A percentile compares a stretch with the other conserved stretches of the same genome.
Evolutionary conservation across 2,888 invertebrate species (phyloP).

Genomic region (Clitarchus hookeri): DNA sequence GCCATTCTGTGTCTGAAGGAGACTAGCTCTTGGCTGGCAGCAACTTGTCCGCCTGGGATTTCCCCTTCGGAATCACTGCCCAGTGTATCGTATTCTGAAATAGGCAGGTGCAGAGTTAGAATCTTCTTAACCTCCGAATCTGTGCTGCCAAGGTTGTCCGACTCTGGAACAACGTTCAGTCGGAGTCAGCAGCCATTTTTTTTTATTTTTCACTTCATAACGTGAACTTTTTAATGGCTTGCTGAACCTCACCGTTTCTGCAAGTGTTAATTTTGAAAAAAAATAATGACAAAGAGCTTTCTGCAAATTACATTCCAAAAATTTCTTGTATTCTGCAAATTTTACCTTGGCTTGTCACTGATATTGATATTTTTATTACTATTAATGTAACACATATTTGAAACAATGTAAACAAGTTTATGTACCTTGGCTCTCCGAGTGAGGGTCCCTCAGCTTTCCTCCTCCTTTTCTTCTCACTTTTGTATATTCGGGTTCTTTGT

Average conservation of each 20-base stretch:
- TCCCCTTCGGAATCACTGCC: slow-evolving; percentile 76
- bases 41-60: slow-evolving; percentile 40
- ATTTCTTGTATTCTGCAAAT: neutral
- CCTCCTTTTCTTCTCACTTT: slow-evolving; percentile 86
- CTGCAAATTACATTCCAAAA: neutral
- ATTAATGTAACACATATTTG: too few species aligned
- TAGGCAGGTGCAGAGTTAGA: slow-evolving; percentile 88
- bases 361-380: neutral
- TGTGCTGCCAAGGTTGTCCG: slow-evolving; percentile 93
- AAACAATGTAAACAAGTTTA: neutral
- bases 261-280: neutral
- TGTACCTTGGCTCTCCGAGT: slow-evolving; percentile 82
- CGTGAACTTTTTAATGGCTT: neutral
- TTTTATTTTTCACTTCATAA: neutral
- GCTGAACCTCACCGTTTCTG: neutral
- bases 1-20: slow-evolving; percentile 59
- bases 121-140: slow-evolving; percentile 94
- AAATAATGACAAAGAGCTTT: neutral
- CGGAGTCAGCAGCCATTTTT: slow-evolving; percentile 34
- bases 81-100: slow-evolving; percentile 89
- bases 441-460: slow-evolving; percentile 75
- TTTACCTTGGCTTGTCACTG: neutral
- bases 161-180: slow-evolving; percentile 57
- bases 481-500: slow-evolving; percentile 81
- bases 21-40: slow-evolving; percentile 56